Base-by-base conservation (phyloP, 2,888 invertebrate species). In the Melieria omissa region DNA sequence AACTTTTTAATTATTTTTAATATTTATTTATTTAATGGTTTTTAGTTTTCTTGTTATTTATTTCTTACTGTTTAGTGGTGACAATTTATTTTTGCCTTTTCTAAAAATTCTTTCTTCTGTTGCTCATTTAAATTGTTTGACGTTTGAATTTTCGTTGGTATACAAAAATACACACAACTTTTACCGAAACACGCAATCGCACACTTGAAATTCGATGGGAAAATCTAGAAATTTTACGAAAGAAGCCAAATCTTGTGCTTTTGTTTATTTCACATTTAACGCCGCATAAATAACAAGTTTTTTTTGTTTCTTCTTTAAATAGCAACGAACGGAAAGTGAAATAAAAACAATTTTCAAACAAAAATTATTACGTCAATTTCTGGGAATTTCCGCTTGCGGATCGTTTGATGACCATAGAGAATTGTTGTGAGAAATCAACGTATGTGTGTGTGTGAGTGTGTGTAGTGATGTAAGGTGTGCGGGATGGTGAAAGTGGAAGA, bases 361-460 rank as follows among this genome's bases (percentile, higher is more conserved):
- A 52, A 61, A 61, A 60, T 42, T 70, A 71, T 74, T 76, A 75
- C 74, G 75, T 77, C 75, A 76, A 71, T 69, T 72, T 66, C 65
- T 71, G 75, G 75, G 77, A 77, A 77, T 77, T 77, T 77, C 77
- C 77, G 62, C 12, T 49, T 12, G 12, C 1, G 12, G 49, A 49
- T 29, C 29, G 29, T 29, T 29, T 29, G 29, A 29, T 29, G 29
- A 29, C 29, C 29, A 29, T 29, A 29, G 29, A 29, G 29, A 29
- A 29, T 61, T 44, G 47, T 16, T n/a, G 45, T 9, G 16, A n/a
- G 10, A 16, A 14, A 47, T 42, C 4, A 7, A 1, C 41, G 14
- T 12, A 4, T 63, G 41, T 63, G 29, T 63, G 47, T 47, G n/a
- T 49, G 29, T 16, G 41, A 8, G 42, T 41, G n/a, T 41, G 41